Conservation (phyloP, 2,888 invertebrate genomes). For the Neelides folsomi region DNA sequence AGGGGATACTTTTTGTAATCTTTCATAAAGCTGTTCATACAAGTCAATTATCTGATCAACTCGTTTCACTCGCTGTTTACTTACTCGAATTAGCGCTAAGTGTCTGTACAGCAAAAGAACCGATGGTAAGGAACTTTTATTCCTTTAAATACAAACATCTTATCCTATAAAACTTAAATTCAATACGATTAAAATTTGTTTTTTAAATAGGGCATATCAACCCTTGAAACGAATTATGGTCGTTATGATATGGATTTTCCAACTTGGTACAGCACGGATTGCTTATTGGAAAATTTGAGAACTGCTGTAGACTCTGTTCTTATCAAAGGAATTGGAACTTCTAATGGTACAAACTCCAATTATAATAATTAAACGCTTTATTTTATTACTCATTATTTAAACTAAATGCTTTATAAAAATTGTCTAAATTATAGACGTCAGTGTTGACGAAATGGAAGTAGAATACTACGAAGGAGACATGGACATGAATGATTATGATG, state of each 20-base stretch:
- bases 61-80: constrained; percentile 72
- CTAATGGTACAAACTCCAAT: constrained; percentile 8
- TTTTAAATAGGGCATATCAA: constrained; percentile 2
- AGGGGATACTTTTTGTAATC: constrained; percentile 63
- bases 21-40: constrained; percentile 68
- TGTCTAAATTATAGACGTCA: constrained; percentile 15
- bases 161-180: no score
- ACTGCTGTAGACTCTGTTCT: constrained; percentile 47
- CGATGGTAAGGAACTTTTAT: constrained; percentile 12
- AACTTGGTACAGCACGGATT: constrained; percentile 59
- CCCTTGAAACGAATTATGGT: constrained; percentile 35
- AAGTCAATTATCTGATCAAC: constrained; percentile 66
- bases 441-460: constrained; percentile 48
- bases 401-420: background rate
- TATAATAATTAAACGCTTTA: no score
- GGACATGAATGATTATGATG: constrained; percentile 40
- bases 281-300: constrained; percentile 60
- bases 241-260: constrained; percentile 45
- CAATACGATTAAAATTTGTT: background rate
- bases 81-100: constrained; percentile 70
- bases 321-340: constrained; percentile 39
- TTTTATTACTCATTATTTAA: no score
- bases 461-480: constrained; percentile 46
- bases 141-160: no score
- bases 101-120: constrained; percentile 35